Base-by-base conservation (phyloP, 2,797 vertebrate genomes). In the Coregonus ussuriensis region DNA sequence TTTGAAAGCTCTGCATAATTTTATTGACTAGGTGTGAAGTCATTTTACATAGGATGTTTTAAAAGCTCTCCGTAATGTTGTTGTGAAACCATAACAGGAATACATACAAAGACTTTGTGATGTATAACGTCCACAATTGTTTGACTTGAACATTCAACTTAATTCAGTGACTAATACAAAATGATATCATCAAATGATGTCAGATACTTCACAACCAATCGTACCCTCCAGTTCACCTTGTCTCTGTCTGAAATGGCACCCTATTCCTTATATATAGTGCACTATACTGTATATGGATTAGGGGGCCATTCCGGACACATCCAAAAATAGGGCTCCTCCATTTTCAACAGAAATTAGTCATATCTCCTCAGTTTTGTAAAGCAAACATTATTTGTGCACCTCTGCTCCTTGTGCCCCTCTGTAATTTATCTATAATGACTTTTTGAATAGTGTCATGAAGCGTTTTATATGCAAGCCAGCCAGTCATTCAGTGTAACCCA, bases 401-500 rank as follows among this genome's bases (percentile, higher is more conserved):
- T 25, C 25, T 25, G 25, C 25, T 25, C 25, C 25, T 25, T 25
- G 25, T 25, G 25, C 25, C 86, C 85, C 79, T 77, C 83, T 94
- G 95, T 95, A 95, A 96, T 94, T 96, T 96, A 97, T 97, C 95
- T 96, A 95, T 96, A 97, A 97, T 97, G 95, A 96, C 96, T 96
- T 97, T 94, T 89, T 89, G 91, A 93, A 92, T 92, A 91, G 86
- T 91, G 87, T 92, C 89, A 89, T 85, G 89, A 93, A 90, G 90
- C 90, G 91, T 79, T 94, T 95, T 91, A 92, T 94, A 94, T 94
- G 94, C 93, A 93, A 94, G 94, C 77, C 90, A 95, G 92, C 89
- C 90, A 90, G 88, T 94, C 94, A 94, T 93, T 94, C 92, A 94
- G 89, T 87, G 90, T 90, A 92, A 91, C 74, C 83, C 94, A 95